Evolutionary conservation across 1,140 invertebrate genomes (phyloP), one percentile per base, ranked within the genome.

Genomic region (Pseudomyrmex flavicornis): DNA sequence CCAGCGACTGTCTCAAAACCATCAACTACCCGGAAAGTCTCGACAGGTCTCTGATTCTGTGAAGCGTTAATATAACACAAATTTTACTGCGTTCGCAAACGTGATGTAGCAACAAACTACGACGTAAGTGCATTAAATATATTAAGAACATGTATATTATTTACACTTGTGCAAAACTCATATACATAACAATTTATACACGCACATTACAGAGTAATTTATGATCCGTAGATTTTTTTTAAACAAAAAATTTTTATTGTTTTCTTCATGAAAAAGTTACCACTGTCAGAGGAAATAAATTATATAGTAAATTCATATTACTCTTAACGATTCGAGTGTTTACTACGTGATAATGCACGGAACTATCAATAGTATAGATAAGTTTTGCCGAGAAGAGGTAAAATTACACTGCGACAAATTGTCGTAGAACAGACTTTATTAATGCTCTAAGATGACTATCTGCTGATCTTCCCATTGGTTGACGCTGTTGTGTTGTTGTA

Each of bases 351-450:
- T 20, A 10, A 77, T 44, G 17, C 20, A 12, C 35, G 35, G 13
- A 69, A 26, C 26, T 58, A 48, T 69, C 52, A 59, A 70, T 17
- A 17, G 26, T 26, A 59, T 17, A 62, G 4, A 68, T 48, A 46
- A n/a, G 48, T 20, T 46, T 35, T 58, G 22, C 13, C 56, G 46
- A 12, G 12, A 4, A 80, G 15, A 9, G 1, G 5, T 20, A 20
- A 59, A 50, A 50, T 70, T 52, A 13, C 44, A 80, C 76, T 72
- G 20, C 66, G 20, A 7, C 10, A 26, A 35, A 72, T 80, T 61
- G 46, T 61, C n/a, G 12, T 50, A 10, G 44, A 12, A 22, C 12
- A 2, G 20, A 50, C 76, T 59, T 12, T 50, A 59, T 79, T 58
- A 70, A 69, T 4, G 12, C 12, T 4, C 3, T 54, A 9, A 48